These are phyloP conservation scores for Apamea epomidion DNA, from an alignment of 2,888 invertebrate species.

Conservation along the genomic window DNA sequence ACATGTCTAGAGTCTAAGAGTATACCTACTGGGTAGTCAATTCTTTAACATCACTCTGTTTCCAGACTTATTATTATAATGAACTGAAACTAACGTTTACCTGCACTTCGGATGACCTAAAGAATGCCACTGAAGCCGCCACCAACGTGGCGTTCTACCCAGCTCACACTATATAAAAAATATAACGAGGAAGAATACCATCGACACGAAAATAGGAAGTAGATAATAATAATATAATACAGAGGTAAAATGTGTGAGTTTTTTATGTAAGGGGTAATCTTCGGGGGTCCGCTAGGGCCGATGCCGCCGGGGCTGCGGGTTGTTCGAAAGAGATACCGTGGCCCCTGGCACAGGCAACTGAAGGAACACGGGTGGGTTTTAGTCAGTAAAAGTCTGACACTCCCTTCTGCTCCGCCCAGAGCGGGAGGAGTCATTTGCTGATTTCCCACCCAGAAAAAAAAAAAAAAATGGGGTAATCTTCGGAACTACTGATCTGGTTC, in stretches of 20 bases:
- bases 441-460: too few species aligned
- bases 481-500: neutral
- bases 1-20: too few species aligned
- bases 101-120: neutral
- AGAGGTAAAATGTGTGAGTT: neutral
- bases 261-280: neutral
- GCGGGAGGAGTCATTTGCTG: too few species aligned
- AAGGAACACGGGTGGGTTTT: too few species aligned
- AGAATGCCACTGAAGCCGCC: neutral
- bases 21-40: neutral
- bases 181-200: neutral
- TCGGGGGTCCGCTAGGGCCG: too few species aligned
- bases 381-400: too few species aligned
- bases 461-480: neutral
- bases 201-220: neutral
- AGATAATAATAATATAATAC: neutral
- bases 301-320: too few species aligned
- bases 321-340: too few species aligned
- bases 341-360: too few species aligned
- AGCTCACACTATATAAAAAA: neutral
- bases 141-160: neutral
- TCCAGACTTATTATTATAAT: neutral
- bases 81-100: neutral
- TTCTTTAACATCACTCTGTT: neutral
- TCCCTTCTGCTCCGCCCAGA: too few species aligned